Percentiles rank a stretch among this genome's conserved stretches.
Evolutionary conservation across 2,113 vertebrate species (phyloP).

Genomic region (Strix aluco): DNA sequence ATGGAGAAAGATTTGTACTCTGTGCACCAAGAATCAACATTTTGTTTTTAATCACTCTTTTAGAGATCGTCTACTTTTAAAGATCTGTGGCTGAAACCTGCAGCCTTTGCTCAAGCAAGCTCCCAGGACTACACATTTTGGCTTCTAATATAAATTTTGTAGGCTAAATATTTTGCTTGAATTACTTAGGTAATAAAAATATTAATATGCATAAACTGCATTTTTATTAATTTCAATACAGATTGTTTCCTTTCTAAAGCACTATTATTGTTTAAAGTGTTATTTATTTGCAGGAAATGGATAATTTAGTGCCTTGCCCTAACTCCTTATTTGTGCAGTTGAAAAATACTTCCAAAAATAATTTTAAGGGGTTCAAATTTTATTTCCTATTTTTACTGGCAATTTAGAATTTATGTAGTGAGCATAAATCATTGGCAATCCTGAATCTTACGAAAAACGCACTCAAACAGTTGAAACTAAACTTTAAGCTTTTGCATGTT

Average conservation of each 20-base stretch:
- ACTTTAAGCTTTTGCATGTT: constrained; percentile 11
- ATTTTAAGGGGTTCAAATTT: constrained; percentile 57
- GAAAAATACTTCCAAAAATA: constrained; percentile 39
- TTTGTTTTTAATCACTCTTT: background rate
- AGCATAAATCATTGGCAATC: constrained; percentile 25
- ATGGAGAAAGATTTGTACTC: background rate
- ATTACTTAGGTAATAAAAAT: constrained; percentile 18
- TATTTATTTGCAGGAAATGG: constrained; percentile 50
- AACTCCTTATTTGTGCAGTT: background rate
- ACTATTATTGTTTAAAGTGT: background rate
- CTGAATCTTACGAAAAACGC: constrained; percentile 35
- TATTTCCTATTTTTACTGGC: constrained; percentile 61
- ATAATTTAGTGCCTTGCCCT: constrained; percentile 12
- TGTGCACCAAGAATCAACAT: background rate
- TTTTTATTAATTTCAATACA: background rate
- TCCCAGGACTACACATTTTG: background rate
- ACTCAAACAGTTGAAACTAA: constrained; percentile 19
- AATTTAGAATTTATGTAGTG: constrained; percentile 18
- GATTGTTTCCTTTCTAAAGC: constrained; percentile 10
- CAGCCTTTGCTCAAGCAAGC: background rate
- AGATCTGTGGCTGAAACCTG: background rate
- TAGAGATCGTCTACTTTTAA: background rate
- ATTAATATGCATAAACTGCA: background rate
- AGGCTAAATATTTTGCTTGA: constrained; percentile 32
- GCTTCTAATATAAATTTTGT: background rate